Base-by-base conservation (phyloP, 2,113 vertebrate species). In the Peromyscus leucopus region DNA sequence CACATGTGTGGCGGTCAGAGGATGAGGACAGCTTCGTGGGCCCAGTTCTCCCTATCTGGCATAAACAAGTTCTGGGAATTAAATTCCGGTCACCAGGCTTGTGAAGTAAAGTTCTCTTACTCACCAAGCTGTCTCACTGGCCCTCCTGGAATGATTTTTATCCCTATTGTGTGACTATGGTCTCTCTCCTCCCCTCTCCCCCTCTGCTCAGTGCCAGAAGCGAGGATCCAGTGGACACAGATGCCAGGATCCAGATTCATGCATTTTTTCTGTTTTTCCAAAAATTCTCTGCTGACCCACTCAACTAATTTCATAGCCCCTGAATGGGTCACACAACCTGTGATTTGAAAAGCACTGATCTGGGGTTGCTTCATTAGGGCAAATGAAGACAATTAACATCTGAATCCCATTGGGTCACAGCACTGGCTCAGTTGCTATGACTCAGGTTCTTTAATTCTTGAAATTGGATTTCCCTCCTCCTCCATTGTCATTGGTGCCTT, bases 311-410 rank as follows among this genome's bases (percentile, higher is more conserved):
- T 93, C 21, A 69, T 91, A 95, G 88, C 72, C 74, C 16, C 24
- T 26, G 63, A 79, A 59, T 78, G 69, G 93, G 89, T 87, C 90
- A 63, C 83, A 94, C 83, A 94, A 65, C 91, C 96, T 82, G n/a
- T 69, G 75, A 86, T 94, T 95, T 94, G 96, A 72, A 89, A 87
- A 94, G 75, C 83, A 17, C 59, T 28, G 36, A 69, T 87, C 86
- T 82, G 96, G 96, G 87, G 26, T 96, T 82, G 78, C 87, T 93
- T 31, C 57, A 84, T 80, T 67, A 96, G 65, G 95, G 96, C 95
- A 90, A 92, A 93, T 85, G 92, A 96, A 97, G 82, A 89, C 83
- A 86, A 76, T 97, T 94, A 94, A 42, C 79, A 55, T 31, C 72
- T 91, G 55, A 84, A 92, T 94, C 94, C 90, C 76, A 82, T 46